Evolutionary conservation across 2,888 invertebrate genomes (phyloP), one percentile per base, ranked within the genome.

Genomic region (Drosophila kambysellisi): DNA sequence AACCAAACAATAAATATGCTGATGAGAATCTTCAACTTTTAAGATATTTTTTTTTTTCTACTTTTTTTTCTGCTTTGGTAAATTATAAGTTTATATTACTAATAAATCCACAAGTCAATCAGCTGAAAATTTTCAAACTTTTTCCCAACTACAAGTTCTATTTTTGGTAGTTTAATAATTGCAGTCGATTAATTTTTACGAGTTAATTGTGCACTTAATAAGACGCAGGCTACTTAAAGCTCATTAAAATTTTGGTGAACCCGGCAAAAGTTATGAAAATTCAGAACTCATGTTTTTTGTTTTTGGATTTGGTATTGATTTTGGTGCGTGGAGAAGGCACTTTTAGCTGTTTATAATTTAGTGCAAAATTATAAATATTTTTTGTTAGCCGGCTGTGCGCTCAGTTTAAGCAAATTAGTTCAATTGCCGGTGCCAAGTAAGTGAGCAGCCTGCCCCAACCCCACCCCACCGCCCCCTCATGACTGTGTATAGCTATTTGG

Each of bases 401-500:
- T 76, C 81, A 66, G 89, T 80, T 90, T 90, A 86, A 88, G 88
- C 90, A 86, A 86, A 86, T 86, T 86, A 88, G 85, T 88, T 86
- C 90, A 86, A 86, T 90, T 86, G 85, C 66, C 86, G 75, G 71
- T 69, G 68, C 65, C 62, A 62, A 72, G 77, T 39, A 81, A 70
- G 51, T 65, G 57, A 81, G 58, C 70, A 67, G 60, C 53, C 32
- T 61, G 52, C 50, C 57, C n/a, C 57, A 25, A 25, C 25, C 25
- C 46, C 58, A 8, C 29, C 41, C 37, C 25, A 15, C 35, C 20
- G 20, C 51, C 51, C 30, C n/a, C 20, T 29, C 17, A 1, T 35
- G 29, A n/a, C 41, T 39, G 60, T 17, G 30, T 25, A 61, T 39
- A 39, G 43, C 41, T 66, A 66, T 74, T 63, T 68, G 79, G 81